A percentile compares a stretch with the other conserved stretches of the same genome.
These are phyloP conservation scores for Odontocolon sp. DNA, from an alignment of 2,888 invertebrate species.

Conservation along the genomic window DNA sequence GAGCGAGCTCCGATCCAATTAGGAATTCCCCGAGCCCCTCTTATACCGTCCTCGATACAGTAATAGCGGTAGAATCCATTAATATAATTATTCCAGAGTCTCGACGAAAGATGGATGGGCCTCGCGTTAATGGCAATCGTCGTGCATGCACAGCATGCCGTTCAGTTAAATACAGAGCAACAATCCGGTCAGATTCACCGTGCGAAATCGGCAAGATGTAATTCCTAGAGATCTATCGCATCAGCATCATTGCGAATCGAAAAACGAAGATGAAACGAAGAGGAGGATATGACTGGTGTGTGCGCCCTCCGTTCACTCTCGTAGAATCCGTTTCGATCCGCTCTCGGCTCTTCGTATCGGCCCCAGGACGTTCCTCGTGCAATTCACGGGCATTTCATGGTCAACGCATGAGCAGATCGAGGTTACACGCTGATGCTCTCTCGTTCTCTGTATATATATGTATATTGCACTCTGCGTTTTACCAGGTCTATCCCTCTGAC, in stretches of 20 bases:
- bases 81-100: conserved; percentile 45
- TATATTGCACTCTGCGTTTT: conserved; percentile 54
- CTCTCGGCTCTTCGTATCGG: not conserved
- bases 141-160: not conserved
- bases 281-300: conserved; percentile 36
- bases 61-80: conserved; percentile 37
- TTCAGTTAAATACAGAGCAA: too few relatives aligned
- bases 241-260: too few relatives aligned
- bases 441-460: not conserved
- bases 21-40: conserved; percentile 37
- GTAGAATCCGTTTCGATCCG: conserved; percentile 10
- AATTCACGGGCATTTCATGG: conserved; percentile 35
- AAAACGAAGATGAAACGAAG: not conserved
- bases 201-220: too few relatives aligned
- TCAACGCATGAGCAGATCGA: conserved; percentile 11
- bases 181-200: too few relatives aligned
- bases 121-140: conserved; percentile 16
- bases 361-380: conserved; percentile 7
- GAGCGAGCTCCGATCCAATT: conserved; percentile 34
- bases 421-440: not conserved
- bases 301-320: conserved; percentile 21
- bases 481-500: conserved; percentile 13
- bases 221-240: too few relatives aligned
- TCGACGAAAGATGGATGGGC: conserved; percentile 32
- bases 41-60: conserved; percentile 1